A percentile compares a stretch with the other conserved stretches of the same genome.
phyloP scores from a whole-genome alignment of 2,113 vertebrate genomes.

The Haplochromis burtoni region DNA sequence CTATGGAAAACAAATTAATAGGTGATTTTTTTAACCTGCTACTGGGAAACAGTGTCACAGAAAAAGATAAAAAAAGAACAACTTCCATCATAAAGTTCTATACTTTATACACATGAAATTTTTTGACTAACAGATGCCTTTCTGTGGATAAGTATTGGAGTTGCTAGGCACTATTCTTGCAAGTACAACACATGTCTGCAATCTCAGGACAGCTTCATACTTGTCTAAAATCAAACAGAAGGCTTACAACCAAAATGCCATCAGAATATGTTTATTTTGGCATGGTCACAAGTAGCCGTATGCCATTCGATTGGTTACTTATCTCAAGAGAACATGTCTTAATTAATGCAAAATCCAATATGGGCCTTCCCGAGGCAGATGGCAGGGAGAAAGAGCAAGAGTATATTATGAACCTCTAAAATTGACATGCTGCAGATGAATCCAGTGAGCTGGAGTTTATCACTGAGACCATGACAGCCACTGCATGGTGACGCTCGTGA shows the following conservation, averaged over 20 bases:
- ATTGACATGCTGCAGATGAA: neutral
- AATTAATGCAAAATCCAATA: neutral
- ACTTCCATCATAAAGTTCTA: neutral
- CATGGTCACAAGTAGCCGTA: neutral
- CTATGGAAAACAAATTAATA: neutral
- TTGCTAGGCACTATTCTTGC: neutral
- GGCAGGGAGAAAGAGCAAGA: neutral
- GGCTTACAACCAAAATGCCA: neutral
- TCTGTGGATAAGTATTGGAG: neutral
- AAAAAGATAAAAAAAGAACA: neutral
- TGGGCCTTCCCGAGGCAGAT: neutral
- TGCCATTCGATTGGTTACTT: neutral
- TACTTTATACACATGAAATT: accelerated
- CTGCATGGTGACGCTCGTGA: neutral
- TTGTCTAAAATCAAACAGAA: neutral
- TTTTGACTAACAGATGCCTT: neutral
- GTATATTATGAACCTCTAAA: neutral
- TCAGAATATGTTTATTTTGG: neutral
- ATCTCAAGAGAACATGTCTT: neutral
- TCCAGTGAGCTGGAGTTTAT: neutral
- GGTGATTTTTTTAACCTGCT: neutral
- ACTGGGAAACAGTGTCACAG: neutral
- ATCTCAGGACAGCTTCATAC: neutral
- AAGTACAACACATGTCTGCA: neutral
- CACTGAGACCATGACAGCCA: neutral